Base-by-base conservation (phyloP, 2,113 vertebrate genomes). In the Pelecanus crispus region DNA sequence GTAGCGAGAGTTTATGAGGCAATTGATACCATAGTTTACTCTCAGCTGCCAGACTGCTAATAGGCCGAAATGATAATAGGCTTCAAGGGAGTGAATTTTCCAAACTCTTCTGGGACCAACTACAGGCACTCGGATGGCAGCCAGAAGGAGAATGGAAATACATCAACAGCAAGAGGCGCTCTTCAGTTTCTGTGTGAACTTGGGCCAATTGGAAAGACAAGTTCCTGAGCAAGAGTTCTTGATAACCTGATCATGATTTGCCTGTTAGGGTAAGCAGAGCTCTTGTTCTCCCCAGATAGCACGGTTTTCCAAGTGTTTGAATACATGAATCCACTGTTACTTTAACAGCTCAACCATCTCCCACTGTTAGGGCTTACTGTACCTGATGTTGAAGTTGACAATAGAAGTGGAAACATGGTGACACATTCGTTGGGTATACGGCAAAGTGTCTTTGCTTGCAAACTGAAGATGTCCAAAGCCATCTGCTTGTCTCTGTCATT, bases 351-450 rank as follows among this genome's bases (percentile, higher is more conserved):
- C 36, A n/a, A 14, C 28, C 5, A 6, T 28, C 31, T 83, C 59
- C 21, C 20, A 18, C 17, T 88, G 12, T 67, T 59, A 5, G 0
- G 4, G 31, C 14, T 53, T 55, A 29, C 25, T 55, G 45, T 32
- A 53, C 34, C 15, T 61, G 31, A 42, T 49, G 17, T 26, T 52
- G 50, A 45, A 78, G 44, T 21, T 36, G 71, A 58, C 14, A 24
- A 52, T 11, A 52, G 34, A n/a, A 28, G 11, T 3, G 4, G 40
- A 74, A 62, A 24, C 18, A 21, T 3, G 26, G 49, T 19, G 34
- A 17, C 2, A 0, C 0, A 2, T 45, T 79, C 1, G 5, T 32
- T 92, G 32, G 17, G 26, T 32, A 31, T 31, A 31, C 9, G 40
- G 14, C 17, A 18, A 20, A 65, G 44, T 21, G 16, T 38, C 24